Base-by-base conservation (phyloP, 2,797 vertebrate species). In the Nasua narica region DNA sequence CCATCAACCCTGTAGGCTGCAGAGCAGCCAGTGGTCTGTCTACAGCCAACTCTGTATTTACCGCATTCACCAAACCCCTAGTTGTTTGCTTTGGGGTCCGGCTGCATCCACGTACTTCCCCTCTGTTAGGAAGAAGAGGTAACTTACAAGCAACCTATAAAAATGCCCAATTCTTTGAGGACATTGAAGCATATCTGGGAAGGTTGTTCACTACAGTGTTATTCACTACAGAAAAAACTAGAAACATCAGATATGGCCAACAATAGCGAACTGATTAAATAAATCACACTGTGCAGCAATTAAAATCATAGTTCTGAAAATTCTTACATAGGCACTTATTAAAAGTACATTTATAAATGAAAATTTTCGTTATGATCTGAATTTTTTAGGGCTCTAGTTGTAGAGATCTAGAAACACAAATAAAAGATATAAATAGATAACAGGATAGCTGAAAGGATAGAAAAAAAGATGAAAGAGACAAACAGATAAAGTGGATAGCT, bases 71-170 rank as follows among this genome's bases (percentile, higher is more conserved):
- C 97, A 97, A 87, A 90, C 60, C 96, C 88, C 74, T 67, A 74
- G 78, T 94, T 97, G 96, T 96, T 98, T 97, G 96, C 96, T 97
- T 96, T 95, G 67, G 92, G 94, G 92, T 97, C 98, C 97, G 90
- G 96, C 98, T 97, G 98, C 91, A 98, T 95, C 86, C 89, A 90
- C 83, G 96, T 67, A 93, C 89, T 97, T 76, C 98, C 74, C 78
- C 82, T 93, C 7, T 70, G 90, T 90, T 86, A 35, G 70, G 97
- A 98, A 97, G 78, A 97, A 98, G 98, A 95, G 79, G 29, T 97
- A 93, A 96, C 83, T 58, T 16, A 46, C 67, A 40, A 8, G 95
- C 97, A 76, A 60, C 43, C 88, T 94, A 67, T 89, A 86, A 52
- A 88, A 94, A 76, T 12, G 83, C 96, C 56, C 87, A 32, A 76